Base-by-base conservation (phyloP, 2,113 vertebrate genomes). In the Melanostigma gelatinosum region DNA sequence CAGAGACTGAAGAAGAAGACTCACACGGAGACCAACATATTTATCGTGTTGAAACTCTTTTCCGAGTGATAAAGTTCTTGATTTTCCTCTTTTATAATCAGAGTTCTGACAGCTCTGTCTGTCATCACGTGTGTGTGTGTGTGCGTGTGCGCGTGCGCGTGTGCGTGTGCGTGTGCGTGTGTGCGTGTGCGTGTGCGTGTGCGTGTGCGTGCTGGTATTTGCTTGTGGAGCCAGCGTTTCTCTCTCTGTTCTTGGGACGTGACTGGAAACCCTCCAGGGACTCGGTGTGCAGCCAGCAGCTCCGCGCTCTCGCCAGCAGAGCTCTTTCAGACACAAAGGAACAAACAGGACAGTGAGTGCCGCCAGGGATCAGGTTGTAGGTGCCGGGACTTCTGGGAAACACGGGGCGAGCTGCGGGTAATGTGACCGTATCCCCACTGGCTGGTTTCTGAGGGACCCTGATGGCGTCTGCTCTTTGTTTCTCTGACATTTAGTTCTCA, bases 251-350 rank as follows among this genome's bases (percentile, higher is more conserved):
- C 67, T 79, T 81, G 83, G 85, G 48, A 91, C 79, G 32, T 78
- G 74, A 72, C 34, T 94, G 92, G 92, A 88, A 60, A 18, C 12
- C 75, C 48, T 92, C 93, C 93, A 93, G 87, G 90, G 87, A 92
- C 92, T 86, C 52, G 66, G 84, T 79, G 89, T 62, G 82, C 81
- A 80, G 78, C 88, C 90, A 91, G 77, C 72, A 34, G 54, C 66
- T 67, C 61, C 18, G 7, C 52, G 11, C 48, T 60, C 65, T 68
- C 46, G 66, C 87, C 84, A 86, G 61, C 83, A 82, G 55, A 85
- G 77, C 80, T 81, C 77, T 70, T 50, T 83, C 74, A 83, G 63
- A 58, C 75, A 54, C 80, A 22, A 87, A 87, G 86, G 86, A 86
- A 75, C 70, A 77, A 80, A 86, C 64, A 72, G 90, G 84, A 85